Base-by-base conservation (phyloP, 2,113 vertebrate species). In the Aldabrachelys gigantea region DNA sequence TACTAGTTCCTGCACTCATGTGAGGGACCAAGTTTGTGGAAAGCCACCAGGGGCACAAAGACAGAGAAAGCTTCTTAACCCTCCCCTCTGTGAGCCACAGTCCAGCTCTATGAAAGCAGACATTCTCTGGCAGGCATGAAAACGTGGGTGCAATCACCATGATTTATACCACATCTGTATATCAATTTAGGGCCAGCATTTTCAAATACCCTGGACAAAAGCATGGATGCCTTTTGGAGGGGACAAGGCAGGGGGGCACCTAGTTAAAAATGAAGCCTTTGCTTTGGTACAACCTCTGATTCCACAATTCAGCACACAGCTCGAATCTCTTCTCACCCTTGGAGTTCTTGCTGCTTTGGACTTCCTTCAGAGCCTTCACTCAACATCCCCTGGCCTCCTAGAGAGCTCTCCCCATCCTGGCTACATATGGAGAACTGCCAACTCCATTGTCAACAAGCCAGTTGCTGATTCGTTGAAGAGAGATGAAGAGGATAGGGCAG, bases 161-260 rank as follows among this genome's bases (percentile, higher is more conserved):
- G 84, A 72, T 93, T 95, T 96, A 50, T 85, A 91, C 0, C 3
- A 11, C 41, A 0, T 69, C 4, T 52, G 75, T 62, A 69, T 80
- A 2, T 59, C 5, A 0, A 6, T 90, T 35, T 1, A 0, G 78
- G 85, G 88, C 94, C 94, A 94, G 0, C 13, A 0, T 82, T 96
- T 93, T 50, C 94, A 91, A 79, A 79, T 0, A 31, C 56, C 85
- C 0, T 16, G 69, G 96, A 94, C 95, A 96, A 95, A 92, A 97
- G 93, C 90, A 81, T 80, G 87, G 85, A 88, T 1, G 86, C n/a
- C 49, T 53, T 94, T 87, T 56, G 92, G 91, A 90, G 81, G 24
- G 24, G 24, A 57, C 2, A 4, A 57, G 9, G 17, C 53, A 54
- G 53, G 85, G 65, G 41, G 0, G 24, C 52, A 35, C 92, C 94